Percentiles rank a stretch among this genome's conserved stretches.
phyloP scores from a whole-genome alignment of 2,797 vertebrate species.

The Sorex maritimensis region DNA sequence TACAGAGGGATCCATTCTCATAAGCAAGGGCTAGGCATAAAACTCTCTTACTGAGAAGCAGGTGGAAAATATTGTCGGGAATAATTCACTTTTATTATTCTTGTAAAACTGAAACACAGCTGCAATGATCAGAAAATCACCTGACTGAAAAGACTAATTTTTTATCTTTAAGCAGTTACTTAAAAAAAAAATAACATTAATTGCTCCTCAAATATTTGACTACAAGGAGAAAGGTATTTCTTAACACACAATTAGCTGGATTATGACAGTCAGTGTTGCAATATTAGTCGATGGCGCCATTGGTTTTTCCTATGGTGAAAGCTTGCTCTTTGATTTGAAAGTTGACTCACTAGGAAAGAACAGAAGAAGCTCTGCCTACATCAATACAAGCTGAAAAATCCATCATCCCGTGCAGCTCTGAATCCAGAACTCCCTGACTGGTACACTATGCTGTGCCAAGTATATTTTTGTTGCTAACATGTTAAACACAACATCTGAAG shows the following conservation, averaged over 20 bases:
- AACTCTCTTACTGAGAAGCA: conserved; percentile 57
- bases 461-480: conserved; percentile 45
- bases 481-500: conserved; percentile 56
- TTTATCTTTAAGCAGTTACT: conserved; percentile 77
- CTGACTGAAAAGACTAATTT: conserved; percentile 57
- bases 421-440: neutral
- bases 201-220: conserved; percentile 64
- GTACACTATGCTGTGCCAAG: neutral
- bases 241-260: conserved; percentile 31
- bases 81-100: conserved; percentile 77
- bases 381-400: neutral
- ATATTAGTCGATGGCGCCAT: neutral
- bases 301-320: conserved; percentile 35
- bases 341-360: neutral
- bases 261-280: neutral
- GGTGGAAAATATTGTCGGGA: conserved; percentile 59
- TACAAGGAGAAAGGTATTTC: conserved; percentile 37
- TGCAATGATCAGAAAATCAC: conserved; percentile 69
- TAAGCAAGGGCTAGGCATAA: conserved; percentile 52
- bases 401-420: neutral
- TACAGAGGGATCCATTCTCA: conserved; percentile 59
- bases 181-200: conserved; percentile 79
- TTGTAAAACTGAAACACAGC: conserved; percentile 70
- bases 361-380: neutral
- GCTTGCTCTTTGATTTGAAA: conserved; percentile 54